Percentiles rank a stretch among this genome's conserved stretches.
These are phyloP conservation scores for Macrophya alboannulata DNA, from an alignment of 2,888 invertebrate genomes.

Conservation along the genomic window DNA sequence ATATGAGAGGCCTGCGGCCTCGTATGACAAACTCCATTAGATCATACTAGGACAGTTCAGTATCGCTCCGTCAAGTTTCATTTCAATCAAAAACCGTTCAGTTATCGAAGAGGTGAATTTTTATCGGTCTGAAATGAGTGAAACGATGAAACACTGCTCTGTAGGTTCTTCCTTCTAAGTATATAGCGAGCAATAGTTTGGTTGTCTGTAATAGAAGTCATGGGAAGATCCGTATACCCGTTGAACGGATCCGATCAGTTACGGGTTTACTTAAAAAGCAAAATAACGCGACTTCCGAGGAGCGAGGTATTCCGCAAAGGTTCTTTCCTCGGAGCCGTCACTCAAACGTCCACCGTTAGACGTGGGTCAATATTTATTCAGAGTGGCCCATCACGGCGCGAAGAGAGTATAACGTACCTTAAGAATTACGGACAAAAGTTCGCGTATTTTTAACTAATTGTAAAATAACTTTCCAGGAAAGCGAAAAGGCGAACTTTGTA, in stretches of 20 bases:
- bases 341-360: conserved; percentile 53
- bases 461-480: conserved; percentile 33
- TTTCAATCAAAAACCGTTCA: conserved; percentile 21
- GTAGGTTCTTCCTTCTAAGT: not conserved
- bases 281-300: conserved; percentile 10
- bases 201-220: not conserved
- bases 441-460: conserved; percentile 53
- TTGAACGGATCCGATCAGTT: conserved; percentile 10
- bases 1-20: conserved; percentile 35
- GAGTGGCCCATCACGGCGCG: conserved; percentile 31
- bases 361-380: conserved; percentile 57
- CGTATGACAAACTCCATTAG: conserved; percentile 48
- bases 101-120: conserved; percentile 17
- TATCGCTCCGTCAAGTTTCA: conserved; percentile 33
- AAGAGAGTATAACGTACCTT: conserved; percentile 23
- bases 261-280: conserved; percentile 12
- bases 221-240: not conserved
- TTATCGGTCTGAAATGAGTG: not conserved
- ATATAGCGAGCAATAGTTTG: not conserved
- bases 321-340: conserved; percentile 42
- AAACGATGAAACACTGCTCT: not conserved
- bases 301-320: conserved; percentile 5
- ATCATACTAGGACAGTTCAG: conserved; percentile 33
- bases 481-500: conserved; percentile 37
- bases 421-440: conserved; percentile 35